Percentiles rank a stretch among this genome's conserved stretches.
phyloP scores from a whole-genome alignment of 2,888 invertebrate species.

The Tyria jacobaeae region DNA sequence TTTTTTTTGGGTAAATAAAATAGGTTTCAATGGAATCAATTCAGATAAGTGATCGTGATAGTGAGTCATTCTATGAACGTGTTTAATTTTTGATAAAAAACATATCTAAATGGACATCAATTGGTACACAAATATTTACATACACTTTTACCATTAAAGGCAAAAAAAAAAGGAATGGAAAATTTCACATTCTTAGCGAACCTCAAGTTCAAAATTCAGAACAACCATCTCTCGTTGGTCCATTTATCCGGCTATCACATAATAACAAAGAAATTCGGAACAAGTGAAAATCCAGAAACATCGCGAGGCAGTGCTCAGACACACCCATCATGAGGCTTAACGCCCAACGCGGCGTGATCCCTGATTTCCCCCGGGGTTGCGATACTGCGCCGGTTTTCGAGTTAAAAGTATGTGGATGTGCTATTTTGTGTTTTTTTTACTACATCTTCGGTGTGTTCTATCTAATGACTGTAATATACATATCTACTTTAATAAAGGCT shows the following conservation, averaged over 20 bases:
- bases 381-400: constrained; percentile 43
- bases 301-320: constrained; percentile 37
- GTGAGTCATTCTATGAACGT: too few species aligned
- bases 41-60: too few species aligned
- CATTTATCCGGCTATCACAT: constrained; percentile 36
- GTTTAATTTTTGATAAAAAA: too few species aligned
- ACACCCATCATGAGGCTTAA: constrained; percentile 73
- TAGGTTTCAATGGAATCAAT: too few species aligned
- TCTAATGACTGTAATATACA: constrained; percentile 3
- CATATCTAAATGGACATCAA: too few species aligned
- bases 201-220: too few species aligned
- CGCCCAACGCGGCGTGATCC: constrained; percentile 62
- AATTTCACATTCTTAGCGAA: background rate
- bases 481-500: constrained; percentile 4
- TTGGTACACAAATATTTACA: too few species aligned
- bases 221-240: background rate
- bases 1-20: too few species aligned
- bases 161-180: background rate
- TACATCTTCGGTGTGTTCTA: constrained; percentile 1
- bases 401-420: constrained; percentile 45
- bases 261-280: constrained; percentile 45
- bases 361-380: constrained; percentile 71
- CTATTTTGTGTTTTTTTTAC: constrained; percentile 18
- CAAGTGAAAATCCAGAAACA: constrained; percentile 47
- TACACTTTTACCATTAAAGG: too few species aligned